phyloP scores from a whole-genome alignment of 2,888 invertebrate species.

The Esperia sulphurella region DNA sequence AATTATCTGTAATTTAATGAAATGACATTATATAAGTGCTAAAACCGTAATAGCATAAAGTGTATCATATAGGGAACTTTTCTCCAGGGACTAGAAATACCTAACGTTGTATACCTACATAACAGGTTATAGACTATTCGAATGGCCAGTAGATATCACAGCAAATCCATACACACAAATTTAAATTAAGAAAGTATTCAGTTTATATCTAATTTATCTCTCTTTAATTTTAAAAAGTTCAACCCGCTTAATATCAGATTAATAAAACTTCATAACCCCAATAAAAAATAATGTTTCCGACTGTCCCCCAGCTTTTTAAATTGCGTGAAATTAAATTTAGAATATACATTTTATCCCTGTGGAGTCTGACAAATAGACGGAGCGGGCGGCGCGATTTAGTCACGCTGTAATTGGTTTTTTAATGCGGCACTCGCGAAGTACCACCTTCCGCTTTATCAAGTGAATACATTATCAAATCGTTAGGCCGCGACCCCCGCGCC shows the following conservation, averaged over 20 bases:
- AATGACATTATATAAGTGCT: too few relatives aligned
- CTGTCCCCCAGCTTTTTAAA: constrained; percentile 70
- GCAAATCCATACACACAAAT: too few relatives aligned
- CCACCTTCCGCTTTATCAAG: constrained; percentile 77
- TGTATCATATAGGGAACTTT: too few relatives aligned
- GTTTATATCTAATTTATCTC: too few relatives aligned
- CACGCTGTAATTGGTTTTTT: constrained; percentile 79
- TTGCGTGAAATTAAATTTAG: constrained; percentile 79
- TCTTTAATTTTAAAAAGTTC: constrained; percentile 14
- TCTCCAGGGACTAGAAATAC: too few relatives aligned
- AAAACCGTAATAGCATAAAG: too few relatives aligned
- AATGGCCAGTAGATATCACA: too few relatives aligned
- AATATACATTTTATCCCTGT: constrained; percentile 73
- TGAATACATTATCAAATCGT: constrained; percentile 80
- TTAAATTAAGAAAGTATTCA: too few relatives aligned
- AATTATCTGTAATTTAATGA: too few relatives aligned
- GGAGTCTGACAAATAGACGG: constrained; percentile 76
- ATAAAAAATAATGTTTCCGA: constrained; percentile 64
- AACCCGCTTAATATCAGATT: constrained; percentile 43
- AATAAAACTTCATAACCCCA: constrained; percentile 58
- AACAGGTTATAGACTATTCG: too few relatives aligned
- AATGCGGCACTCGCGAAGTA: constrained; percentile 74
- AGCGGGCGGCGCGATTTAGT: constrained; percentile 71
- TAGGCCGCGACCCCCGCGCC: constrained; percentile 55
- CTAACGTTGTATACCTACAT: too few relatives aligned